Conservation (phyloP, 2,113 vertebrate species). For the Catharus minimus region DNA sequence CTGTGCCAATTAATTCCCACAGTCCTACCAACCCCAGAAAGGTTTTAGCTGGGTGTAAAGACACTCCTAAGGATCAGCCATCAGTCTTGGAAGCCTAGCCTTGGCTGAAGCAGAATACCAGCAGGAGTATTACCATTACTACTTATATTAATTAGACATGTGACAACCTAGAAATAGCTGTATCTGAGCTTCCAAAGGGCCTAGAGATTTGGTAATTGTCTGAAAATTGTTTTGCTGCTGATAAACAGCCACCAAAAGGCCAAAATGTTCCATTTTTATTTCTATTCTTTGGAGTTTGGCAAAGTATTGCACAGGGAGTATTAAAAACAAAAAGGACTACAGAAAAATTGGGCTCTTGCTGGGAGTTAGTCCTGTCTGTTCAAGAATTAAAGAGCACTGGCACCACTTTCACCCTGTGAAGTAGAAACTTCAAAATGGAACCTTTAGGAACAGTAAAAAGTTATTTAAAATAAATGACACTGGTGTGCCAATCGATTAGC, state of each 20-base stretch:
- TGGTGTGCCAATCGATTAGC: neutral
- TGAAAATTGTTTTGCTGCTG: constrained; percentile 8
- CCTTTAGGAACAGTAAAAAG: neutral
- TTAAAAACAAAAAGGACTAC: neutral
- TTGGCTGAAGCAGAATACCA: neutral
- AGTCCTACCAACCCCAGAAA: neutral
- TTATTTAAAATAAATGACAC: neutral
- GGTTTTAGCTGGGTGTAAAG: neutral
- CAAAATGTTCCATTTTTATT: constrained; percentile 19
- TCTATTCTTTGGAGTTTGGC: neutral
- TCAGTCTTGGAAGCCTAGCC: neutral
- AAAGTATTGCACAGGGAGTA: neutral
- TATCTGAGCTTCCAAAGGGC: neutral
- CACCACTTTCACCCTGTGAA: neutral
- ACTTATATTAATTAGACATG: neutral
- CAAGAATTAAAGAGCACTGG: neutral
- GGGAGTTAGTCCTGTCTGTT: neutral
- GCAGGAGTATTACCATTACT: neutral
- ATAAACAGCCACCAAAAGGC: neutral
- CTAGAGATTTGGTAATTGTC: neutral
- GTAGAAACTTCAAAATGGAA: neutral
- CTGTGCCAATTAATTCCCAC: neutral
- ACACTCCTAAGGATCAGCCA: neutral
- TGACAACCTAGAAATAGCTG: neutral
- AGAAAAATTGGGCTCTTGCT: neutral